Evolutionary conservation across 2,888 invertebrate genomes (phyloP).

Genomic region (Habroteleia sp.): DNA sequence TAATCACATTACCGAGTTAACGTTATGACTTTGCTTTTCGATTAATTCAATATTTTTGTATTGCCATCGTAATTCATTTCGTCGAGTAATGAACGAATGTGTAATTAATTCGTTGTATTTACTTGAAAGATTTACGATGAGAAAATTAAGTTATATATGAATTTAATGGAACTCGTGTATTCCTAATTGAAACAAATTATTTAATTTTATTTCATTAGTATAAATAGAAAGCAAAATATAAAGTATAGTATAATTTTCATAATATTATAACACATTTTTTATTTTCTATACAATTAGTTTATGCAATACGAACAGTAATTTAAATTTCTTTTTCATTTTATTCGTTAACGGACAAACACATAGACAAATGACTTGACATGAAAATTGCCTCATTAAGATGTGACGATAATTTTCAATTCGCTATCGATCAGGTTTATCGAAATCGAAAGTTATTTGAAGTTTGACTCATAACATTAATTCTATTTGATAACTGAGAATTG

Average conservation of each 20-base stretch:
- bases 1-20: slow-evolving; percentile 17
- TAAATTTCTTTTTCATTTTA: too few relatives aligned
- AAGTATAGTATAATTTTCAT: not conserved
- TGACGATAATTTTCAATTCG: too few relatives aligned
- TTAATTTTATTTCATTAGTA: slow-evolving; percentile 4
- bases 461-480: too few relatives aligned
- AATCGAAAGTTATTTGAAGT: too few relatives aligned
- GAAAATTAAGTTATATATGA: slow-evolving; percentile 18
- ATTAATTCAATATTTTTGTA: slow-evolving; percentile 26
- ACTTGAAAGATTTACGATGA: slow-evolving; percentile 29
- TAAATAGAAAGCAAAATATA: too few relatives aligned
- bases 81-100: slow-evolving; percentile 31
- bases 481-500: slow-evolving; percentile 11
- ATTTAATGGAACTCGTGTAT: slow-evolving; percentile 1
- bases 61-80: slow-evolving; percentile 21
- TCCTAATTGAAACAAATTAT: slow-evolving; percentile 7
- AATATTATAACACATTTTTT: not conserved
- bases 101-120: slow-evolving; percentile 42
- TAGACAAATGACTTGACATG: too few relatives aligned
- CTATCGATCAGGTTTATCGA: slow-evolving; percentile 4
- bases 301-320: too few relatives aligned
- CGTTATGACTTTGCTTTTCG: slow-evolving; percentile 15
- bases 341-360: too few relatives aligned
- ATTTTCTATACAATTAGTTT: too few relatives aligned
- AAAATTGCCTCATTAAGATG: too few relatives aligned